Evolutionary conservation across 1,140 invertebrate species (phyloP), one percentile per base, ranked within the genome.

Genomic region (Drosophila subobscura): DNA sequence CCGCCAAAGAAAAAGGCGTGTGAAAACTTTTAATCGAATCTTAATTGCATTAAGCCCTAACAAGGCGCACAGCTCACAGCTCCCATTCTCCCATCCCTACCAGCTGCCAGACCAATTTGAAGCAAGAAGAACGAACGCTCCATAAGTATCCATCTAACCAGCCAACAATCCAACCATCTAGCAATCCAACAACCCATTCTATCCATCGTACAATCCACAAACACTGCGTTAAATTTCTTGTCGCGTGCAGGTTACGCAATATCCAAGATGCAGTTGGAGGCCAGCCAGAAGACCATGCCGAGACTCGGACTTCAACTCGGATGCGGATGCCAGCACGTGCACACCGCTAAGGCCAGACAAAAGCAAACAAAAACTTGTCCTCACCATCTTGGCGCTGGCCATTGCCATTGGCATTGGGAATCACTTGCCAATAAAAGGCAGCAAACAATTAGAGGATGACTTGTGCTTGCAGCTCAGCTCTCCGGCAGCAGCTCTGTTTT

Each of bases 11-110:
- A 56, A 67, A 56, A 67, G 66, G 72, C 65, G 80, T 85, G 77
- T 77, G 68, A 85, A 80, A 73, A 85, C 80, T 85, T 86, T 86
- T 86, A 86, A 86, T 86, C 68, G 73, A 64, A 74, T 64, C 84
- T 81, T 81, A 86, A 86, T 86, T 86, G 61, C 83, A 70, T 74
- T 61, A 63, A 53, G 42, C 53, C 83, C 47, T 44, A 81, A 85
- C 67, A 81, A 86, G 80, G 77, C 63, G 44, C 63, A 77, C 73
- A 50, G 59, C 58, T 76, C 44, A 51, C 58, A 50, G 54, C 70
- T 47, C 29, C 51, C 14, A 37, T 51, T 44, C 37, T 25, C 72
- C 22, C 49, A 52, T 55, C 55, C 63, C 8, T 42, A 66, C 44
- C 42, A 49, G 53, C 49, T 44, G 40, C 29, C 25, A 59, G 46